A percentile compares a stretch with the other conserved stretches of the same genome.
These are phyloP conservation scores for Phengaris alcon DNA, from an alignment of 2,888 invertebrate genomes.

Conservation along the genomic window DNA sequence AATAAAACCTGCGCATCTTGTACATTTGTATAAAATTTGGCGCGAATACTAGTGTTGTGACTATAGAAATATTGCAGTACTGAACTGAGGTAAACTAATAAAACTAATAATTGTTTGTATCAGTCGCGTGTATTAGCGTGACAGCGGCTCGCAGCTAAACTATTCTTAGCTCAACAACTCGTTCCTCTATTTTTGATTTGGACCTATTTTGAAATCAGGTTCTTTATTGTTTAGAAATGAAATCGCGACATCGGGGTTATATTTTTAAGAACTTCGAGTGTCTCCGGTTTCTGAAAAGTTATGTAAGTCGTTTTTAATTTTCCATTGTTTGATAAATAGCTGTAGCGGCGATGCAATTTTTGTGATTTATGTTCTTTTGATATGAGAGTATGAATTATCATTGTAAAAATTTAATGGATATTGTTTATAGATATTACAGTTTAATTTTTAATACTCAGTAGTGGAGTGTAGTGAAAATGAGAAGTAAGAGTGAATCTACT, in stretches of 20 bases:
- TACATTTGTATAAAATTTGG: not conserved
- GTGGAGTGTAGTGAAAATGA: too few species aligned
- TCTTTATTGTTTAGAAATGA: slow-evolving; percentile 50
- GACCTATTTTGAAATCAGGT: slow-evolving; percentile 60
- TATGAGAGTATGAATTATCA: not conserved
- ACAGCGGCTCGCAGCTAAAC: slow-evolving; percentile 53
- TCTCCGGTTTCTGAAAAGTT: slow-evolving; percentile 7
- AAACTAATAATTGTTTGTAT: slow-evolving; percentile 48
- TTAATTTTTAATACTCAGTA: too few species aligned
- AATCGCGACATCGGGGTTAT: slow-evolving; percentile 54
- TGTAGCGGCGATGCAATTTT: not conserved
- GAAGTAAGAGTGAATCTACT: too few species aligned
- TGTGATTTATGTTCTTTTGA: not conserved
- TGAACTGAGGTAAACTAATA: slow-evolving; percentile 49
- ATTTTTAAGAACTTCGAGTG: slow-evolving; percentile 38
- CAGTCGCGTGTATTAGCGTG: slow-evolving; percentile 49
- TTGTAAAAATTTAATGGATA: not conserved
- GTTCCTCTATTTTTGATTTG: slow-evolving; percentile 67
- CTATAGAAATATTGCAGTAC: slow-evolving; percentile 42
- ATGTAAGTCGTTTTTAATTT: slow-evolving; percentile 24
- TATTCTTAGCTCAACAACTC: slow-evolving; percentile 66
- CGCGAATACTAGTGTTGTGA: slow-evolving; percentile 39
- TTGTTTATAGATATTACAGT: too few species aligned
- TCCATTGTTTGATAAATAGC: not conserved
- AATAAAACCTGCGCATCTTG: too few species aligned